phyloP scores from a whole-genome alignment of 53 echinoderm and acorn worm genomes.

The Stichopus horrens region DNA sequence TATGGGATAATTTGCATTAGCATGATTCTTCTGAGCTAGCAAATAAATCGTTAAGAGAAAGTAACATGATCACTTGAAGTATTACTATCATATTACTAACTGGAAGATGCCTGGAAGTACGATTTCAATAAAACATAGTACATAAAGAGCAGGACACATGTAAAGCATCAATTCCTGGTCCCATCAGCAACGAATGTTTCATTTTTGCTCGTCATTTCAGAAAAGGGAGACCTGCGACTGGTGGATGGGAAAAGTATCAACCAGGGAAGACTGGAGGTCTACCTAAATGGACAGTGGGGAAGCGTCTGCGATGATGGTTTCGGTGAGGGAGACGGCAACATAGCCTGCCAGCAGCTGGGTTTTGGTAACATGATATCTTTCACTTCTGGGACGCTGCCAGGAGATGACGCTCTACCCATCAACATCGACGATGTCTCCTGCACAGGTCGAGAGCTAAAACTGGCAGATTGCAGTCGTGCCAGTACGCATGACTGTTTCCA shows the following conservation, averaged over 20 bases:
- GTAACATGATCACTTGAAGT: no score
- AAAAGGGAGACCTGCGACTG: not conserved
- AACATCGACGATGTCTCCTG: constrained; percentile 31
- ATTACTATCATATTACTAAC: no score
- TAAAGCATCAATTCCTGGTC: no score
- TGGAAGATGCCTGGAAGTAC: no score
- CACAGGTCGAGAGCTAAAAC: not conserved
- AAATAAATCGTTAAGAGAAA: no score
- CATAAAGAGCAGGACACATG: no score
- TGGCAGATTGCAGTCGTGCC: not conserved
- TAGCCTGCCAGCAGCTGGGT: constrained; percentile 41
- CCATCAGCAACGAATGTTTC: no score
- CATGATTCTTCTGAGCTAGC: no score
- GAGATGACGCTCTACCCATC: not conserved
- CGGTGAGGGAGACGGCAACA: not conserved
- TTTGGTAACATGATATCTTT: not conserved
- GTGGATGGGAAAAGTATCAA: not conserved
- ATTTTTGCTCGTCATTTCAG: no score
- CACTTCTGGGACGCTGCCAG: not conserved
- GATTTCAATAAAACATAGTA: no score
- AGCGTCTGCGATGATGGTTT: constrained; percentile 39
- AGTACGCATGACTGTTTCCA: constrained; percentile 16
- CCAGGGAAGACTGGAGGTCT: constrained; percentile 47
- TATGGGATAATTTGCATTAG: no score
- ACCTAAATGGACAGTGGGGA: constrained; percentile 38